Conservation (phyloP, 2,113 vertebrate species). For the Ptyas mucosa region DNA sequence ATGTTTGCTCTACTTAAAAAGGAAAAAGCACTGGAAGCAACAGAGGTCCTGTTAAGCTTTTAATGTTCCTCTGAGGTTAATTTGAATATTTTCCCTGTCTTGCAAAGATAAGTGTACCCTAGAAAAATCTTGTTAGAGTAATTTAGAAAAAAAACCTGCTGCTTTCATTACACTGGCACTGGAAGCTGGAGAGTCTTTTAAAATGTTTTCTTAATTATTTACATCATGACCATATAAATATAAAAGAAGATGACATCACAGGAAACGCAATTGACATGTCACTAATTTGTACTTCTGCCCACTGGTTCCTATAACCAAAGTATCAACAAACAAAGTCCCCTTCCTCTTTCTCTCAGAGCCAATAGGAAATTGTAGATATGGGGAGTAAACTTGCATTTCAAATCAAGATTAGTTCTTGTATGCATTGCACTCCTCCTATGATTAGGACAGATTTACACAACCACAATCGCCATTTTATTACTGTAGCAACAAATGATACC, state of each 20-base stretch:
- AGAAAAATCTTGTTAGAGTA: conserved; percentile 13
- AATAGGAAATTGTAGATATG: not conserved
- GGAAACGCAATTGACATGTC: not conserved
- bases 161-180: not conserved
- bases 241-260: conserved; percentile 1
- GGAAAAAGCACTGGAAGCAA: not conserved
- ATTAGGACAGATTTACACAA: not conserved
- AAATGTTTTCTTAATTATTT: conserved; percentile 10
- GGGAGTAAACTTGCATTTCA: not conserved
- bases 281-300: not conserved
- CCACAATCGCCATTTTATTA: not conserved
- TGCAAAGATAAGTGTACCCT: not conserved
- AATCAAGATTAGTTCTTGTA: not conserved
- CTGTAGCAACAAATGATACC: not conserved
- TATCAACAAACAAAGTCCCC: not conserved
- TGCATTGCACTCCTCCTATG: not conserved
- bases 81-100: not conserved
- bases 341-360: not conserved
- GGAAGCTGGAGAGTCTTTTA: not conserved
- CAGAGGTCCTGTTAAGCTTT: conserved; percentile 11
- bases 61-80: conserved; percentile 1
- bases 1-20: conserved; percentile 28
- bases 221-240: not conserved
- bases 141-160: not conserved
- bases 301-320: not conserved